Conservation (phyloP, 2,113 vertebrate genomes). For the Podiceps cristatus region DNA sequence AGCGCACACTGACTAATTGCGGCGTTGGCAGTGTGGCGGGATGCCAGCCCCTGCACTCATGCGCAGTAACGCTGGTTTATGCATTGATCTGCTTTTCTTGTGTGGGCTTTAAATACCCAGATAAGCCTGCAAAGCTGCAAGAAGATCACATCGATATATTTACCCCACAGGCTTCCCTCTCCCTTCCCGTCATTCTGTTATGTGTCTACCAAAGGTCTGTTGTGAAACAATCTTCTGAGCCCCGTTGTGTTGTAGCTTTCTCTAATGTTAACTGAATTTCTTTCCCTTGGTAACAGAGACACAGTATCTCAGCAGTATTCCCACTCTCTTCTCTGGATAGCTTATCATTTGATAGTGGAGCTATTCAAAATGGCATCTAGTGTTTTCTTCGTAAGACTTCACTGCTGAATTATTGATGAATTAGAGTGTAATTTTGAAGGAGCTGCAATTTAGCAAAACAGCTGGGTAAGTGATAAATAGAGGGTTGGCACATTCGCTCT, state of each 20-base stretch:
- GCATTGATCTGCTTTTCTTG: conserved; percentile 22
- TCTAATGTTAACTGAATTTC: not conserved
- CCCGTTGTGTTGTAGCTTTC: not conserved
- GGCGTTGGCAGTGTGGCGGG: not conserved
- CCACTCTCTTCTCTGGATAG: not conserved
- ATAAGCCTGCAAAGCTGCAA: conserved; percentile 40
- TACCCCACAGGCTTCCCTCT: conserved; percentile 49
- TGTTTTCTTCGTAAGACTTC: not conserved
- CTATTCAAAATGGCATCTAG: conserved; percentile 56
- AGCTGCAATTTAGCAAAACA: conserved; percentile 47
- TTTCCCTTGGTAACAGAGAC: not conserved
- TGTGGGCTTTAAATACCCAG: conserved; percentile 20
- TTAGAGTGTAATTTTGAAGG: conserved; percentile 32
- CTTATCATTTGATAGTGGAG: conserved; percentile 19
- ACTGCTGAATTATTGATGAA: conserved; percentile 55
- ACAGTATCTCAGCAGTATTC: not conserved
- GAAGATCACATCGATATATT: conserved; percentile 49
- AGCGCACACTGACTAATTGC: conserved; percentile 5
- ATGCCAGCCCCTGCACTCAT: not conserved
- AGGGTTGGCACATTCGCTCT: not conserved
- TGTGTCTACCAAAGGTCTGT: conserved; percentile 17
- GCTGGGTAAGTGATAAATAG: conserved; percentile 34
- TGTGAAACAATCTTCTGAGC: conserved; percentile 9
- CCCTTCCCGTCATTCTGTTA: not conserved
- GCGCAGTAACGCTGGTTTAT: not conserved